phyloP scores from a whole-genome alignment of 2,888 invertebrate species.

The Dorcus parallelipipedus region DNA sequence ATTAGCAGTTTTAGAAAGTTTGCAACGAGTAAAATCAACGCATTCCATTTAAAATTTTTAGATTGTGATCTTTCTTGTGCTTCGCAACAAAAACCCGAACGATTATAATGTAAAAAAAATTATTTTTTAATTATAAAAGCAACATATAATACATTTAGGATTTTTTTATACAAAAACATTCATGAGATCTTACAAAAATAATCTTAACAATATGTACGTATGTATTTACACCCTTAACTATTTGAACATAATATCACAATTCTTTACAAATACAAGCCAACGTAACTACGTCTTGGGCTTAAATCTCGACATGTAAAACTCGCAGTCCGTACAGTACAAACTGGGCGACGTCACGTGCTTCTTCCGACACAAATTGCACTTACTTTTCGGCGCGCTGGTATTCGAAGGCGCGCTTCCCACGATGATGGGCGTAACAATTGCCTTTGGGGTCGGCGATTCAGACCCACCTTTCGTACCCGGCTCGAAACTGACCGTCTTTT shows the following conservation, averaged over 20 bases:
- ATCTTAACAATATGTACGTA: not conserved
- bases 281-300: slow-evolving; percentile 52
- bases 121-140: no score
- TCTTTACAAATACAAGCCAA: slow-evolving; percentile 9
- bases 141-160: not conserved
- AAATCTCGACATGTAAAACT: slow-evolving; percentile 87
- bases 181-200: slow-evolving; percentile 1
- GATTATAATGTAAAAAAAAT: no score
- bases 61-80: no score
- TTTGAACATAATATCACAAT: slow-evolving; percentile 26
- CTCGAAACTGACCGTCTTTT: slow-evolving; percentile 71
- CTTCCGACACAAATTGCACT: slow-evolving; percentile 85
- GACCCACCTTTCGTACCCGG: slow-evolving; percentile 66
- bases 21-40: no score
- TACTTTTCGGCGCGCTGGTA: slow-evolving; percentile 5
- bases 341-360: slow-evolving; percentile 74
- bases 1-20: no score
- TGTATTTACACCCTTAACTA: not conserved
- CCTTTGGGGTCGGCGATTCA: slow-evolving; percentile 36
- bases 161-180: not conserved
- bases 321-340: slow-evolving; percentile 86
- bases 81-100: no score
- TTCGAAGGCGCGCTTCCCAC: slow-evolving; percentile 36
- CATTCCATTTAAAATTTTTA: no score
- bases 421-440: slow-evolving; percentile 44